Evolutionary conservation across 2,888 invertebrate species (phyloP).

Genomic region (Ectemnius continuus): DNA sequence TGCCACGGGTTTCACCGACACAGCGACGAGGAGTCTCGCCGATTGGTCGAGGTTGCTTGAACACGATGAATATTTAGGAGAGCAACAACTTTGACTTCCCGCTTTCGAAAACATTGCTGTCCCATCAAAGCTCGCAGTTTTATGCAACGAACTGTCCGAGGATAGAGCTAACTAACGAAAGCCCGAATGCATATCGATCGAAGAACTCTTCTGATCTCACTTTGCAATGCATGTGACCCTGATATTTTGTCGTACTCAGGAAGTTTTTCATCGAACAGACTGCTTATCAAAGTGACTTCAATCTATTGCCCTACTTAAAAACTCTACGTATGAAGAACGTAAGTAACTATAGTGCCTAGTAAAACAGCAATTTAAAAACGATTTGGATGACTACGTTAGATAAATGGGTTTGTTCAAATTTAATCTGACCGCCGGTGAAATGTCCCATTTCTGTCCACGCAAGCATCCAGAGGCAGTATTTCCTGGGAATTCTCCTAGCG

Average conservation of each 20-base stretch:
- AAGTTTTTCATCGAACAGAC: not conserved
- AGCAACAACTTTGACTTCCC: slow-evolving; percentile 42
- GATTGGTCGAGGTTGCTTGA: slow-evolving; percentile 13
- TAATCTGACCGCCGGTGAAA: no score
- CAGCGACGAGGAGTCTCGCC: not conserved
- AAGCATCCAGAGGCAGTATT: no score
- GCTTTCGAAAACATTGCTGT: slow-evolving; percentile 34
- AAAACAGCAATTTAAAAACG: no score
- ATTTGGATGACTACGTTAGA: no score
- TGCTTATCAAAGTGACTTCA: no score
- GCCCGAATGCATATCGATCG: slow-evolving; percentile 54
- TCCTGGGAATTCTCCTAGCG: no score
- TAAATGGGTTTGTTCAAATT: no score
- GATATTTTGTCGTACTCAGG: slow-evolving; percentile 2
- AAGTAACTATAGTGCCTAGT: no score
- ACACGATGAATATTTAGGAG: slow-evolving; percentile 43
- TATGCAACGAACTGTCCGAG: slow-evolving; percentile 34
- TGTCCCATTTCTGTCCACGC: no score
- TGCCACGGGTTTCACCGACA: not conserved
- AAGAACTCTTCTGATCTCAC: slow-evolving; percentile 51
- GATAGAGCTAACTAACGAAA: slow-evolving; percentile 34
- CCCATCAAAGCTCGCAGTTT: slow-evolving; percentile 36
- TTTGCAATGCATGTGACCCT: slow-evolving; percentile 38
- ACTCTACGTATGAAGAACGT: no score
- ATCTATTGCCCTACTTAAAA: no score